Conservation (phyloP, 2,888 invertebrate species). For the Muschampia plurimacula region DNA sequence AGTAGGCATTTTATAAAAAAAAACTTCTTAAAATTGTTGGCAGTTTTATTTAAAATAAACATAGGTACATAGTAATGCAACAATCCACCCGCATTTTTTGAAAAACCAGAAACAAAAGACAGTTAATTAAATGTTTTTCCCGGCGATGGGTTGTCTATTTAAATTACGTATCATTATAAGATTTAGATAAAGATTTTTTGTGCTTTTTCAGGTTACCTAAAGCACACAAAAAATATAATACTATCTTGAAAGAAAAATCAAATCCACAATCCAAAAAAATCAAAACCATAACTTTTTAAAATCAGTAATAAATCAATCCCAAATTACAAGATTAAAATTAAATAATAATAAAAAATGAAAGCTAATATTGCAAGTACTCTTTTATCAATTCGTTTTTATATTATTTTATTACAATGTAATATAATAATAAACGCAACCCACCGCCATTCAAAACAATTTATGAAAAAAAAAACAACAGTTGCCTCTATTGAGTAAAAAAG, state of each 20-base stretch:
- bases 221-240: too few species aligned
- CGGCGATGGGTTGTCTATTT: not conserved
- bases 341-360: too few species aligned
- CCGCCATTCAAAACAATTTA: slow-evolving; percentile 3
- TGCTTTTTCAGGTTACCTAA: too few species aligned
- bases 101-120: slow-evolving; percentile 9
- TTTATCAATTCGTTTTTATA: too few species aligned
- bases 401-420: not conserved
- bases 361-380: too few species aligned
- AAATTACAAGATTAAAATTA: too few species aligned
- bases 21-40: slow-evolving; percentile 23
- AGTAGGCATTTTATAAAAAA: not conserved
- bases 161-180: not conserved
- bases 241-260: too few species aligned
- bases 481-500: slow-evolving; percentile 40
- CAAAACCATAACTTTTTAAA: too few species aligned
- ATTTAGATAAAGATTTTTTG: too few species aligned
- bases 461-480: slow-evolving; percentile 4
- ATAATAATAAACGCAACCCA: not conserved
- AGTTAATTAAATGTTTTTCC: not conserved
- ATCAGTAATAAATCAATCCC: too few species aligned
- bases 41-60: slow-evolving; percentile 34
- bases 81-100: slow-evolving; percentile 23
- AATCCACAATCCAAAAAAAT: too few species aligned
- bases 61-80: slow-evolving; percentile 25